Percentiles rank a stretch among this genome's conserved stretches.
These are phyloP conservation scores for Micromesistius poutassou DNA, from an alignment of 2,797 vertebrate species.

Conservation along the genomic window DNA sequence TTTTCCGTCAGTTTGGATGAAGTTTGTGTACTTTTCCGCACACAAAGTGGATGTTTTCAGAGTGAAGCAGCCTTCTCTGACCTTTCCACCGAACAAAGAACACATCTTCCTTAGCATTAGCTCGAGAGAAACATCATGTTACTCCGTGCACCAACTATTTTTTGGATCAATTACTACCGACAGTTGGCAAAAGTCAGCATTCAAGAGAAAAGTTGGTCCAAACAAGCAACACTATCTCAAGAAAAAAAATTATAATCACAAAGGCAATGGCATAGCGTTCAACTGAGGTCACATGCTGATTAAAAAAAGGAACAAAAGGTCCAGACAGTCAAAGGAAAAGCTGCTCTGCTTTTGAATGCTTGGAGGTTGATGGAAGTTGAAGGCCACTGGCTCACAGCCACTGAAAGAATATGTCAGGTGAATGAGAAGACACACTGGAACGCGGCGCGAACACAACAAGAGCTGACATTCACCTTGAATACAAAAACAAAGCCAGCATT, in stretches of 20 bases:
- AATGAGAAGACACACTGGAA: neutral
- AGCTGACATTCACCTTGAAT: neutral
- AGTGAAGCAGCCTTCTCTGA: neutral
- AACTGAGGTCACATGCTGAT: neutral
- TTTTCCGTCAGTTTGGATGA: neutral
- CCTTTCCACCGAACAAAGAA: neutral
- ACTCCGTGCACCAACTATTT: neutral
- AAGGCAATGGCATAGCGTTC: neutral
- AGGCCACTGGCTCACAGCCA: neutral
- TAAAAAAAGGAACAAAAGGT: neutral
- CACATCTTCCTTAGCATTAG: neutral
- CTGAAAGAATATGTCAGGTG: neutral
- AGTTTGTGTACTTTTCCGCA: neutral
- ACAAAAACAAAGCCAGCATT: neutral
- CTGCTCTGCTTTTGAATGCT: neutral
- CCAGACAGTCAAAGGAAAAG: neutral
- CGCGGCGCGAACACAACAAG: neutral
- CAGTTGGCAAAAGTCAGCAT: neutral
- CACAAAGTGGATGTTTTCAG: neutral
- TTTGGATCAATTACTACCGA: neutral
- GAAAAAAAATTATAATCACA: neutral
- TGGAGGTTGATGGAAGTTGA: neutral
- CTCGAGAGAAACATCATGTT: neutral
- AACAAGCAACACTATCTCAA: neutral
- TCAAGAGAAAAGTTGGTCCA: neutral